Percentiles rank a stretch among this genome's conserved stretches.
phyloP scores from a whole-genome alignment of 2,113 vertebrate species.

The Heteronetta atricapilla region DNA sequence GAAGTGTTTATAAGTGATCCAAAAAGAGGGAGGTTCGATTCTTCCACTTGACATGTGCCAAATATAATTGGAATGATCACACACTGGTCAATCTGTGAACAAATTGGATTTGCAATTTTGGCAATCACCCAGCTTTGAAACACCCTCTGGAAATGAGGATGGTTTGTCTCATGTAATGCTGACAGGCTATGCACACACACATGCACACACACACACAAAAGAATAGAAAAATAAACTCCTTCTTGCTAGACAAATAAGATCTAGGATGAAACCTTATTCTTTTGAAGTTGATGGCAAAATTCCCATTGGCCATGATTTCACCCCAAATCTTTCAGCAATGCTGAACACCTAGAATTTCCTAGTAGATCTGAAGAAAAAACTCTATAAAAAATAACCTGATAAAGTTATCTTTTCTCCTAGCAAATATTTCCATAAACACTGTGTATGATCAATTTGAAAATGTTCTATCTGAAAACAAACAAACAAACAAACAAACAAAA shows the following conservation, averaged over 20 bases:
- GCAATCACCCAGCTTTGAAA: constrained; percentile 41
- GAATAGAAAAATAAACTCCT: constrained; percentile 50
- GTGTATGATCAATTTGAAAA: no score
- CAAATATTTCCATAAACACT: no score
- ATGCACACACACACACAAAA: background rate
- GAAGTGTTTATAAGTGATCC: constrained; percentile 71
- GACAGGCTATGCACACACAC: constrained; percentile 2
- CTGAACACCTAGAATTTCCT: background rate
- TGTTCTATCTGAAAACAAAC: no score
- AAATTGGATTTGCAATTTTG: constrained; percentile 62
- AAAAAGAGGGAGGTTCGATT: constrained; percentile 65
- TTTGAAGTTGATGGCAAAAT: constrained; percentile 44
- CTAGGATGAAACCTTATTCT: constrained; percentile 22
- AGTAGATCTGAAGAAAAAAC: background rate
- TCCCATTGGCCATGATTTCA: constrained; percentile 32
- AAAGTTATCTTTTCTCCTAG: background rate
- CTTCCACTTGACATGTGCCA: constrained; percentile 63
- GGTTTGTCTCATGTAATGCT: constrained; percentile 38
- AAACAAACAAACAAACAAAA: no score
- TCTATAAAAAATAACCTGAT: background rate
- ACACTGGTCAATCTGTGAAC: constrained; percentile 53
- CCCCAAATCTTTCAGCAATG: background rate
- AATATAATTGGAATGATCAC: constrained; percentile 67
- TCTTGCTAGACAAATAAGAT: constrained; percentile 36
- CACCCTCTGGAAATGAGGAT: constrained; percentile 47